Evolutionary conservation across 2,113 vertebrate species (phyloP).

Genomic region (Eclectus roratus): DNA sequence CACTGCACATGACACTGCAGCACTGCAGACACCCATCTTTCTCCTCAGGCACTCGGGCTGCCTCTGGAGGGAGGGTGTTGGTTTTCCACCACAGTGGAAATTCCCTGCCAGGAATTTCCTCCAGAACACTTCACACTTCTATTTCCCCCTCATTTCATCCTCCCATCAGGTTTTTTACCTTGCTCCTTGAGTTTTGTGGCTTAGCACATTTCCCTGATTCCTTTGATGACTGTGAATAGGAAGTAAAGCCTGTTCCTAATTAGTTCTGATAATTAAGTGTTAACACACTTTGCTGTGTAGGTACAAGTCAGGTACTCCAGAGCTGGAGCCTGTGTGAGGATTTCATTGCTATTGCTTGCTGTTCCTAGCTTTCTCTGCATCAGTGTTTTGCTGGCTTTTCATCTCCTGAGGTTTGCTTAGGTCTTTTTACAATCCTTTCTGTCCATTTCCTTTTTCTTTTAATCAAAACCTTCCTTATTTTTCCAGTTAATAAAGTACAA

Average conservation of each 20-base stretch:
- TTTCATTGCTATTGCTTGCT: slow-evolving; percentile 1
- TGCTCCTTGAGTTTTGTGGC: slow-evolving; percentile 26
- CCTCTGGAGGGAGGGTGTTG: background rate
- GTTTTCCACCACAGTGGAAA: background rate
- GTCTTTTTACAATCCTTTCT: background rate
- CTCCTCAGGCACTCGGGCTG: background rate
- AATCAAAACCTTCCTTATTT: background rate
- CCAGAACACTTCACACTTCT: slow-evolving; percentile 36
- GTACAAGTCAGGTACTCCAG: slow-evolving; percentile 15
- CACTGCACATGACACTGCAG: background rate
- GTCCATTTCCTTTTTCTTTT: background rate
- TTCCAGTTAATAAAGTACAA: background rate
- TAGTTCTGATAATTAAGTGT: slow-evolving; percentile 61
- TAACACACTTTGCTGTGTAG: slow-evolving; percentile 34
- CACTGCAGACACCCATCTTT: background rate
- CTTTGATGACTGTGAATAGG: slow-evolving; percentile 49
- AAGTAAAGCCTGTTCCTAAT: slow-evolving; percentile 61
- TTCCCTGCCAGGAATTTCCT: slow-evolving; percentile 55
- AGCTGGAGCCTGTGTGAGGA: background rate
- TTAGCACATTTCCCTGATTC: slow-evolving; percentile 48
- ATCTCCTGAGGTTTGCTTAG: background rate
- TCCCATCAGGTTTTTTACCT: background rate
- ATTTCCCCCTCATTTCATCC: slow-evolving; percentile 3
- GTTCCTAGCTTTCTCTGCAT: background rate
- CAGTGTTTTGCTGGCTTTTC: background rate